phyloP scores from a whole-genome alignment of 2,113 vertebrate genomes.

The Bucco capensis region DNA sequence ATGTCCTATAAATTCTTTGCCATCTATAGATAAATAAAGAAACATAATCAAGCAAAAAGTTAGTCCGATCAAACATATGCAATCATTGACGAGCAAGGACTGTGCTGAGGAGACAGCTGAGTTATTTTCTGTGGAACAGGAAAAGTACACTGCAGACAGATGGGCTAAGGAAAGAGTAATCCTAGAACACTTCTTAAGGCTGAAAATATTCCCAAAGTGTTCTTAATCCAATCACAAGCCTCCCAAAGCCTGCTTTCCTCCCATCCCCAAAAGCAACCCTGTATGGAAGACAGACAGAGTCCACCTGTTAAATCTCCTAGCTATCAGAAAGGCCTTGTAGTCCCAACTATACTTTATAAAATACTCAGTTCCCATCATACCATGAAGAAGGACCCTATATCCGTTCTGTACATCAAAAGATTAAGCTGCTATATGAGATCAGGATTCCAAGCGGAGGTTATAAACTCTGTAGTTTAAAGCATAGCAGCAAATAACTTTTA shows the following conservation, averaged over 20 bases:
- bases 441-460: background rate
- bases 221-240: slow-evolving; percentile 25
- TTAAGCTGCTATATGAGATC: background rate
- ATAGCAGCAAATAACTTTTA: background rate
- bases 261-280: background rate
- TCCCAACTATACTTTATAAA: background rate
- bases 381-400: background rate
- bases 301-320: slow-evolving; percentile 38
- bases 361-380: background rate
- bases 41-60: background rate
- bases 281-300: background rate
- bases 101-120: background rate
- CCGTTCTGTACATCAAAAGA: background rate
- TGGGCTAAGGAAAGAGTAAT: slow-evolving; percentile 36
- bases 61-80: background rate
- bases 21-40: background rate
- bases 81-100: background rate
- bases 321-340: background rate
- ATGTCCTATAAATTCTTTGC: background rate
- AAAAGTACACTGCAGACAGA: slow-evolving; percentile 24
- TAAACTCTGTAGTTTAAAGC: background rate
- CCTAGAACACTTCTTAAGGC: slow-evolving; percentile 33
- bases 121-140: background rate
- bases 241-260: background rate
- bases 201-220: slow-evolving; percentile 40